A percentile compares a stretch with the other conserved stretches of the same genome.
Conservation (phyloP, 2,113 vertebrate species). For the human region DNA sequence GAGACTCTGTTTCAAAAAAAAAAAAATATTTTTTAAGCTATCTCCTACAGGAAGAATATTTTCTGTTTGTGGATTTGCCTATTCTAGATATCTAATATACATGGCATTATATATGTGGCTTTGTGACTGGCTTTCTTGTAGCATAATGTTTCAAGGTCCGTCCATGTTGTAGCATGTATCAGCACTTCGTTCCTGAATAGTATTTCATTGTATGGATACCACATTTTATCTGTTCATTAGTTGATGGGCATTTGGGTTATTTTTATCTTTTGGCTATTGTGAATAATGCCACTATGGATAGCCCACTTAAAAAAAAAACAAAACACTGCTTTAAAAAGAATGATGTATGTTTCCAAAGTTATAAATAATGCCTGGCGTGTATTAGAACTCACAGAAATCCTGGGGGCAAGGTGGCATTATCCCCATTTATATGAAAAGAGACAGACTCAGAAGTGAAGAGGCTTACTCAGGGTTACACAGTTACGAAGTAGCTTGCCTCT, state of each 20-base stretch:
- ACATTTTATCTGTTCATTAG: neutral
- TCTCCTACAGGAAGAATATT: neutral
- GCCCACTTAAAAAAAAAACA: neutral
- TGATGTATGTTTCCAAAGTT: neutral
- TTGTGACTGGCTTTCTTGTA: neutral
- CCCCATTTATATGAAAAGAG: neutral
- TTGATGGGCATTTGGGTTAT: neutral
- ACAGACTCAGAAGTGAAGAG: neutral
- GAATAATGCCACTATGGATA: neutral
- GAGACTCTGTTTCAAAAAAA: too few relatives aligned
- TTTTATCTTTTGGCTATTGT: neutral
- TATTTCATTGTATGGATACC: neutral
- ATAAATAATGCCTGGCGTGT: neutral
- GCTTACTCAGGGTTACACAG: neutral
- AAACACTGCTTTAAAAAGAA: neutral
- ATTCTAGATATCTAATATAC: neutral
- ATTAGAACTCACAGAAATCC: neutral
- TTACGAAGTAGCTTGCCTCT: neutral
- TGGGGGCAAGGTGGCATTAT: neutral
- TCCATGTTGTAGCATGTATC: neutral
- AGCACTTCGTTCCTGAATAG: neutral
- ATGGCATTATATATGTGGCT: neutral
- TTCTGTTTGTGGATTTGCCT: neutral
- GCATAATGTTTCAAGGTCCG: neutral
- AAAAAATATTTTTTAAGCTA: too few relatives aligned